A percentile compares a stretch with the other conserved stretches of the same genome.
Evolutionary conservation across 2,113 vertebrate species (phyloP).

Genomic region (Crotalus helleri): DNA sequence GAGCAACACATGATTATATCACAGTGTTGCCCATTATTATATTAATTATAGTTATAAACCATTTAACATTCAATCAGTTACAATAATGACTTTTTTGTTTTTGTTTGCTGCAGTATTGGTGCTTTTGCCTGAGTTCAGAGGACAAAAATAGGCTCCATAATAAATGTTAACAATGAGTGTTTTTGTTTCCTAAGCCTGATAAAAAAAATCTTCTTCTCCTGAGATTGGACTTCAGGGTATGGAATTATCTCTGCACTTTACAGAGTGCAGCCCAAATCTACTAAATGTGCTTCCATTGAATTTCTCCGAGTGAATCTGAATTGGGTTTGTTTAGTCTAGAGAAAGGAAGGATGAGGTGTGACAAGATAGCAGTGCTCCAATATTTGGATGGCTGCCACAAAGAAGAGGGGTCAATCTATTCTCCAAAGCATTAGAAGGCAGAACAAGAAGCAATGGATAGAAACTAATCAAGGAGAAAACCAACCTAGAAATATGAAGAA

Average conservation of each 20-base stretch:
- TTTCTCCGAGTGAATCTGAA: neutral
- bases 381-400: neutral
- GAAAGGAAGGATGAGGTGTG: neutral
- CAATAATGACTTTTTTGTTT: neutral
- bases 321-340: neutral
- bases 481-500: neutral
- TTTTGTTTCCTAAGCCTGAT: neutral
- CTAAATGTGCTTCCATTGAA: neutral
- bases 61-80: neutral
- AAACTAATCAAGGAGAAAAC: neutral
- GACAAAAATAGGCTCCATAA: neutral
- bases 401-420: neutral
- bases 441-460: neutral
- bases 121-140: neutral
- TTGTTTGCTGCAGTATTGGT: neutral
- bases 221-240: neutral
- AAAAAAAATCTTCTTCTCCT: neutral
- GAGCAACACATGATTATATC: neutral
- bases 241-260: neutral
- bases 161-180: neutral
- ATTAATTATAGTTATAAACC: neutral
- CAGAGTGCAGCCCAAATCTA: neutral
- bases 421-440: neutral
- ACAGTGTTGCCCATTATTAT: no score
- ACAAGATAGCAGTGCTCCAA: neutral